Conservation (phyloP, 2,888 invertebrate genomes). For the Drosophila trichaetosa region DNA sequence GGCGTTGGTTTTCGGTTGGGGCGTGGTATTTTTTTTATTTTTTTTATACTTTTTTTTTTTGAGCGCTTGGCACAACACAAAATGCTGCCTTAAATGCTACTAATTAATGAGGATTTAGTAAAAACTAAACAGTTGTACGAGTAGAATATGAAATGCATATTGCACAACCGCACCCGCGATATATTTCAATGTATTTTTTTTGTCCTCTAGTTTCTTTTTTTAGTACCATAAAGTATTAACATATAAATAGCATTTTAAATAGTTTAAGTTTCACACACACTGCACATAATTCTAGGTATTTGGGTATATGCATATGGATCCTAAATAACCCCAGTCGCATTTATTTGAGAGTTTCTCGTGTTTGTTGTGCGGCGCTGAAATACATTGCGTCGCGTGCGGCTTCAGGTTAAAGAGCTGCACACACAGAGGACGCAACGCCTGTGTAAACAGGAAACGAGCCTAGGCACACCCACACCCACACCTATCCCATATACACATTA, state of each 20-base stretch:
- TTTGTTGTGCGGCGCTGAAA: conserved; percentile 52
- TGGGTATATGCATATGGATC: conserved; percentile 33
- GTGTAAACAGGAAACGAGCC: conserved; percentile 78
- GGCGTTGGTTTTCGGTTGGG: conserved; percentile 41
- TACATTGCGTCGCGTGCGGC: conserved; percentile 66
- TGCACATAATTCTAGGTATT: conserved; percentile 63
- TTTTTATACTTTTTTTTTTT: conserved; percentile 19
- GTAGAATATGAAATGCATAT: conserved; percentile 43
- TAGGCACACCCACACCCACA: conserved; percentile 50
- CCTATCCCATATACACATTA: conserved; percentile 5
- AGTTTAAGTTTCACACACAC: conserved; percentile 62
- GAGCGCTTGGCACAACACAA: conserved; percentile 39
- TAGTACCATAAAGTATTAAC: conserved; percentile 65
- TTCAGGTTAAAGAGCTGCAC: conserved; percentile 55
- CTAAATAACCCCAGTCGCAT: conserved; percentile 47
- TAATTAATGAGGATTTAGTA: conserved; percentile 82
- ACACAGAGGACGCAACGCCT: conserved; percentile 66
- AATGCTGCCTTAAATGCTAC: conserved; percentile 80
- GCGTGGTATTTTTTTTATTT: conserved; percentile 11
- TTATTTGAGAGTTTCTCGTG: conserved; percentile 37
- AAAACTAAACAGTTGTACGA: conserved; percentile 71
- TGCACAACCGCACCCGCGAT: conserved; percentile 59
- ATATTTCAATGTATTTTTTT: conserved; percentile 39
- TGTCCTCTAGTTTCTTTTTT: conserved; percentile 13
- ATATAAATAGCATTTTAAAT: conserved; percentile 82